phyloP scores from a whole-genome alignment of 2,113 vertebrate species.

The Pseudopodoces humilis region DNA sequence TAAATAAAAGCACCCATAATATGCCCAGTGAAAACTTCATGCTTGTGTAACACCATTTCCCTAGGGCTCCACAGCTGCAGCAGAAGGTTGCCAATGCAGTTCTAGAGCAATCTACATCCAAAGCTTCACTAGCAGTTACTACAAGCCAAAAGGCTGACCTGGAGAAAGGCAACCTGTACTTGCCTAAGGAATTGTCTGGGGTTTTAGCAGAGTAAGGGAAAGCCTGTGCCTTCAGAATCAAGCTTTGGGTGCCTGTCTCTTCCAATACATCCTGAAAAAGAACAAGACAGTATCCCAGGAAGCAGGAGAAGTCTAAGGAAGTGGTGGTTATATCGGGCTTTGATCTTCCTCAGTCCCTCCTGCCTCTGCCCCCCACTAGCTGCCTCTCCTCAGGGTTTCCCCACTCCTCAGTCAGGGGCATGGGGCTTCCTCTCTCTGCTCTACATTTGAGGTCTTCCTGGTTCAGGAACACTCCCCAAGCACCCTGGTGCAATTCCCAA shows the following conservation, averaged over 20 bases:
- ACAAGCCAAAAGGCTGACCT: constrained; percentile 68
- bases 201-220: constrained; percentile 76
- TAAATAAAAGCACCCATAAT: not conserved
- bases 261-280: not conserved
- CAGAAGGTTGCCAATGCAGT: not conserved
- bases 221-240: not conserved
- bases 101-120: constrained; percentile 77
- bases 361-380: accelerated
- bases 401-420: accelerated
- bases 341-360: not conserved
- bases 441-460: accelerated
- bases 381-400: not conserved
- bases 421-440: not conserved
- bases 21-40: constrained; percentile 20
- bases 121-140: constrained; percentile 79
- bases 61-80: not conserved
- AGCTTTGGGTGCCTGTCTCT: not conserved
- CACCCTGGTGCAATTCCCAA: accelerated
- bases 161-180: constrained; percentile 67
- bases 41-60: constrained; percentile 70
- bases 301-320: not conserved
- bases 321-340: not conserved
- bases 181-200: constrained; percentile 71
- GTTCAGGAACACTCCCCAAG: not conserved
- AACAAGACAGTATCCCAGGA: not conserved